Evolutionary conservation across 2,888 invertebrate genomes (phyloP).

Genomic region (Xanthia icteritia): DNA sequence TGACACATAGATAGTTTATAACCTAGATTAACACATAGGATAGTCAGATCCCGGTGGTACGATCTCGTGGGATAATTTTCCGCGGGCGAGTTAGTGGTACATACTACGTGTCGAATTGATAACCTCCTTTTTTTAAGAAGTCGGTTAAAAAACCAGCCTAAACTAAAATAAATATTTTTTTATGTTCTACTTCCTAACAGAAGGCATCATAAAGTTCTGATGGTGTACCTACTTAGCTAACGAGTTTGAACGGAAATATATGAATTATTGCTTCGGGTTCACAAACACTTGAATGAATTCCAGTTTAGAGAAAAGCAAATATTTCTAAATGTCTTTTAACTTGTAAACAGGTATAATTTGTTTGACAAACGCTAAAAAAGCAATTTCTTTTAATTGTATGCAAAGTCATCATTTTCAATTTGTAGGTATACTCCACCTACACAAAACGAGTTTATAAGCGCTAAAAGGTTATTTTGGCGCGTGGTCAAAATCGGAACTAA

Average conservation of each 20-base stretch:
- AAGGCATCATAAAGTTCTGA: constrained; percentile 31
- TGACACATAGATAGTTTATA: too few relatives aligned
- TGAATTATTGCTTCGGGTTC: constrained; percentile 22
- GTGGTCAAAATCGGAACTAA: too few relatives aligned
- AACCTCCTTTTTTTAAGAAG: too few relatives aligned
- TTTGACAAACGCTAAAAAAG: not conserved
- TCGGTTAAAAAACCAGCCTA: too few relatives aligned
- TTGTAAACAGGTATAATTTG: constrained; percentile 9
- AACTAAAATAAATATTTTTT: constrained; percentile 9
- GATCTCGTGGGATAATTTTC: too few relatives aligned
- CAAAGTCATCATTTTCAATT: not conserved
- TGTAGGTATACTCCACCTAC: not conserved
- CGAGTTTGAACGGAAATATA: constrained; percentile 60
- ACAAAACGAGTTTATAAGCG: too few relatives aligned
- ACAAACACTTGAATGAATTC: constrained; percentile 24
- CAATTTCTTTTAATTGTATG: not conserved
- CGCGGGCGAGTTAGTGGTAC: too few relatives aligned
- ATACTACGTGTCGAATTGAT: too few relatives aligned
- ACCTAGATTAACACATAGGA: too few relatives aligned
- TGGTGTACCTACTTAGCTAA: constrained; percentile 36
- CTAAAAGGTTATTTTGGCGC: too few relatives aligned
- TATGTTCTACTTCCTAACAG: constrained; percentile 22
- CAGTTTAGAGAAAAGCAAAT: constrained; percentile 19
- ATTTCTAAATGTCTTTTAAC: constrained; percentile 19
- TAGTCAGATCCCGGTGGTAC: too few relatives aligned